phyloP scores from a whole-genome alignment of 1,140 invertebrate genomes.

The Cecropterus lyciades region DNA sequence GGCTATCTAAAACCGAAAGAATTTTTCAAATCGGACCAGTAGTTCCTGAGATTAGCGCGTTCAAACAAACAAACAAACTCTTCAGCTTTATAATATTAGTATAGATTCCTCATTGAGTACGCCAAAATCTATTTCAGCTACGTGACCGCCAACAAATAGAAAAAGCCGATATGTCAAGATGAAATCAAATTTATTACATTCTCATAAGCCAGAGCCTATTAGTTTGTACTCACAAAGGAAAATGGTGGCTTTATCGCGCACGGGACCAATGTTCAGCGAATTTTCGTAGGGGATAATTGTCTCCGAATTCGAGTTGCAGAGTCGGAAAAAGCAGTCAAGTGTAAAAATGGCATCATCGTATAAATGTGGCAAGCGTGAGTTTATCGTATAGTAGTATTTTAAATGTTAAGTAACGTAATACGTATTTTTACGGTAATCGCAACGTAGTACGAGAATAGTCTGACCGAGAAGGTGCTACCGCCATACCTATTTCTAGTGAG shows the following conservation, averaged over 20 bases:
- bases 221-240: constrained; percentile 64
- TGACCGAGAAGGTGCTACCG: too few species aligned
- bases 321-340: constrained; percentile 29
- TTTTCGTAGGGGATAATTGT: constrained; percentile 31
- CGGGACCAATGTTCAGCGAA: constrained; percentile 27
- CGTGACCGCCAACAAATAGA: constrained; percentile 50
- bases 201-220: constrained; percentile 60
- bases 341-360: constrained; percentile 24
- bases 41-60: too few species aligned
- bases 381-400: background rate
- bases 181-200: constrained; percentile 65
- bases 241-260: constrained; percentile 53
- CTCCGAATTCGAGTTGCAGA: constrained; percentile 29
- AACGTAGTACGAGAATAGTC: too few species aligned
- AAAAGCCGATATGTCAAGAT: constrained; percentile 58
- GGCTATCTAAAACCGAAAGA: too few species aligned
- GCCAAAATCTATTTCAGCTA: constrained; percentile 37
- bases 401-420: background rate
- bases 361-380: background rate
- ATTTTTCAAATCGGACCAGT: too few species aligned
- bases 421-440: background rate
- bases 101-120: too few species aligned
- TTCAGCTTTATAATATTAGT: too few species aligned
- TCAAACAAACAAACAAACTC: too few species aligned
- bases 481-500: too few species aligned